phyloP scores from a whole-genome alignment of 2,113 vertebrate genomes.

The Eidolon helvum region DNA sequence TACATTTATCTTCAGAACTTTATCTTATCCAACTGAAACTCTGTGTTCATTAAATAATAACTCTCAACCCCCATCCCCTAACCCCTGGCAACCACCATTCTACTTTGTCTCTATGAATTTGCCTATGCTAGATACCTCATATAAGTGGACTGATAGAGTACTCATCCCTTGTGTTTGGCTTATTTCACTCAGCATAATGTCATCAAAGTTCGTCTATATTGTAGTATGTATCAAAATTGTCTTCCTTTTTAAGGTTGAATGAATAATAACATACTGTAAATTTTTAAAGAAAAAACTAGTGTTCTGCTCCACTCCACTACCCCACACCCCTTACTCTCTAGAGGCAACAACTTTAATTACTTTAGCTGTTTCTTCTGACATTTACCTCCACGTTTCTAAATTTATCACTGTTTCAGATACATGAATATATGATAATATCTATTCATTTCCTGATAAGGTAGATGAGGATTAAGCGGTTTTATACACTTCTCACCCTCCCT shows the following conservation, averaged over 20 bases:
- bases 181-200: neutral
- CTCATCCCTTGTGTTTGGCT: neutral
- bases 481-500: neutral
- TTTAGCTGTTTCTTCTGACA: neutral
- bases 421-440: neutral
- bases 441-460: neutral
- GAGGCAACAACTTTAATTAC: neutral
- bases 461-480: neutral
- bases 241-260: neutral
- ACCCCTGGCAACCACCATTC: neutral
- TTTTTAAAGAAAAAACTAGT: neutral
- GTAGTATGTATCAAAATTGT: neutral
- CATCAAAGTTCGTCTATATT: too few relatives aligned
- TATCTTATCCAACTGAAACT: neutral
- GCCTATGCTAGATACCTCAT: neutral
- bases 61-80: accelerated
- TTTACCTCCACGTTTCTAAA: neutral
- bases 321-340: neutral
- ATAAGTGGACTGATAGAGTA: neutral
- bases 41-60: neutral
- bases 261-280: neutral
- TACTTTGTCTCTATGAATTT: neutral
- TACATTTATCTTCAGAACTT: neutral
- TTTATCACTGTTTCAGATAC: neutral
- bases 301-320: neutral